phyloP scores from a whole-genome alignment of 2,113 vertebrate species.

The Meleagris gallopavo region DNA sequence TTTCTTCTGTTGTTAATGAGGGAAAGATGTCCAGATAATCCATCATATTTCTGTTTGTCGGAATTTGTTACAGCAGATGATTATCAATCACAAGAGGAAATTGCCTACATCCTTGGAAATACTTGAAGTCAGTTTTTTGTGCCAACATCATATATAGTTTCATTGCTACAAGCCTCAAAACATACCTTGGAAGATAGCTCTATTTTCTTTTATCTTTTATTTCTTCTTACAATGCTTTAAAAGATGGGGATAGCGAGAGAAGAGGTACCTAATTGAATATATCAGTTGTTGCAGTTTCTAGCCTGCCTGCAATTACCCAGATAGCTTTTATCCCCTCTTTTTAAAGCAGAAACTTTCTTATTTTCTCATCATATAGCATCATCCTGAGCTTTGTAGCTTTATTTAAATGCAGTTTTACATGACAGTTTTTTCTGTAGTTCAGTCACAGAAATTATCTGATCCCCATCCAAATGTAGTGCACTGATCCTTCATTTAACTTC shows the following conservation, averaged over 20 bases:
- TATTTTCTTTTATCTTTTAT: not conserved
- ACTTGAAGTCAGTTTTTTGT: not conserved
- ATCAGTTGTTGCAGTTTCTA: not conserved
- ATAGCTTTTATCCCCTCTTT: not conserved
- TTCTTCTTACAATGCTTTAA: not conserved
- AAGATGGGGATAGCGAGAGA: not conserved
- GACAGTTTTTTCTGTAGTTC: not conserved
- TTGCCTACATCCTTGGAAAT: not conserved
- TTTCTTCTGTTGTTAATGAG: not conserved
- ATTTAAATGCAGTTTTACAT: not conserved
- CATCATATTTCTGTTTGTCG: not conserved
- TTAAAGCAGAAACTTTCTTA: conserved; percentile 1
- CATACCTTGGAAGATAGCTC: not conserved
- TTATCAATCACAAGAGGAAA: not conserved
- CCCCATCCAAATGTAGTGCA: not conserved
- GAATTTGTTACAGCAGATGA: not conserved
- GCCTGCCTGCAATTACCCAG: not conserved
- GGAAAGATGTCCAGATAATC: not conserved
- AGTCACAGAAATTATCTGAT: conserved; percentile 10
- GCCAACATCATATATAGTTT: not conserved
- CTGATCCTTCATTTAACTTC: not conserved
- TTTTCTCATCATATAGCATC: conserved; percentile 17
- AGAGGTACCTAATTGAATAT: not conserved
- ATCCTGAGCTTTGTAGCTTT: not conserved
- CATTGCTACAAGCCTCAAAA: not conserved